These are phyloP conservation scores for Drosophila littoralis DNA, from an alignment of 1,140 invertebrate genomes.

Conservation along the genomic window DNA sequence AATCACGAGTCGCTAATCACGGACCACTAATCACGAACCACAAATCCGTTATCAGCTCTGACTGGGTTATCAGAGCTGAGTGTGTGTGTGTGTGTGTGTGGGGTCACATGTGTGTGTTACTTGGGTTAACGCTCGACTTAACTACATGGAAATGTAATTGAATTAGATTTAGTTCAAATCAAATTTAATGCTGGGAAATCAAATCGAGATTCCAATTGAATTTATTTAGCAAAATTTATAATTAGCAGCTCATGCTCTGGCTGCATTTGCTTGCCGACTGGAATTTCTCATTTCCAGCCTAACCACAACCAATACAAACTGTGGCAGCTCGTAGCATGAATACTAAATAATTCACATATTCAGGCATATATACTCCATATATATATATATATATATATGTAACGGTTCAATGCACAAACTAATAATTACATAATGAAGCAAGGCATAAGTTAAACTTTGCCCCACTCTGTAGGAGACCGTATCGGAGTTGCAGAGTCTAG, in stretches of 20 bases:
- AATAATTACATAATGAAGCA: constrained; percentile 80
- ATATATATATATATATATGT: constrained; percentile 9
- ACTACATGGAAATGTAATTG: constrained; percentile 7
- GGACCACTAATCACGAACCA: background rate
- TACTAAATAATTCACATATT: constrained; percentile 71
- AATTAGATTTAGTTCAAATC: constrained; percentile 21
- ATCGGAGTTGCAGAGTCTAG: background rate
- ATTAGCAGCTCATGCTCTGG: background rate
- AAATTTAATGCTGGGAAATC: background rate
- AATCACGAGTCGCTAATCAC: background rate
- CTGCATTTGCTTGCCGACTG: constrained; percentile 10
- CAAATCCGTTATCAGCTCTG: constrained; percentile 1
- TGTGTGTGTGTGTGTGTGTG: too few relatives aligned
- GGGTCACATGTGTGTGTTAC: constrained; percentile 9
- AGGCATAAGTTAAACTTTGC: constrained; percentile 66
- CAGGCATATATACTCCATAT: background rate
- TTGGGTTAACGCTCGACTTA: background rate
- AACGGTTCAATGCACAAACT: constrained; percentile 79
- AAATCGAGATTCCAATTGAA: background rate
- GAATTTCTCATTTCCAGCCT: constrained; percentile 46
- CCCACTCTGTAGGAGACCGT: constrained; percentile 2
- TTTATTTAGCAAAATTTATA: background rate
- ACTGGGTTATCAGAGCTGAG: too few relatives aligned
- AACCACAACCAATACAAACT: constrained; percentile 27
- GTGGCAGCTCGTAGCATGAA: constrained; percentile 4